Evolutionary conservation across 1,140 invertebrate genomes (phyloP), one percentile per base, ranked within the genome.

Genomic region (Theocolax elegans): DNA sequence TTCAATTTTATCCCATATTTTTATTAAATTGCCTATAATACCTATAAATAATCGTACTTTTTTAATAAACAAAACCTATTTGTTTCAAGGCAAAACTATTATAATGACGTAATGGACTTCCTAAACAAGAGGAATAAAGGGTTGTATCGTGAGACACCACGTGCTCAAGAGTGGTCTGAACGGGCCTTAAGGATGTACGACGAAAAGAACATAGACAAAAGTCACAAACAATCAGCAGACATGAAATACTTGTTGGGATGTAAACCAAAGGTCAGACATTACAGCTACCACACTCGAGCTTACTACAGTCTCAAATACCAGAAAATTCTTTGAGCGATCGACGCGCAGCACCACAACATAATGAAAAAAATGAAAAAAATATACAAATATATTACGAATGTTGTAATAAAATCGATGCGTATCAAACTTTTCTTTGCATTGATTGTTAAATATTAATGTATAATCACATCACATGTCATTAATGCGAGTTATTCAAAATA

Each of bases 131-230:
- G 92, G 60, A 89, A 91, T 77, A 87, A 87, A 72, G 93, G 93
- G 1, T 80, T 92, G 27, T 81, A 83, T 1, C 87, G 90, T 17
- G 93, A 94, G 64, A 87, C 88, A 35, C 93, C 93, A 1, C 87
- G 89, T 51, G 89, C 93, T 2, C 91, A 94, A 81, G 93, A 93
- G 46, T 95, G 93, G 94, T 90, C 91, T 27, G 94, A 95, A 82
- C 88, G 93, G 25, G 89, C 90, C 21, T 86, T 94, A 29, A 87
- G 92, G 58, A 92, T 91, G 0, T 92, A 91, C 79, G 86, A 88
- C 21, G 81, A 85, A 17, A 88, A 87, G 71, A 86, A 85, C 38
- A 62, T 29, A 4, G 77, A 85, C 12, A 77, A 49, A 53, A 85
- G 83, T 53, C 40, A 69, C 19, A 83, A 85, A 63, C 76, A 78